Evolutionary conservation across 2,113 vertebrate species (phyloP), one percentile per base, ranked within the genome.

Genomic region (Actinemys pallida): DNA sequence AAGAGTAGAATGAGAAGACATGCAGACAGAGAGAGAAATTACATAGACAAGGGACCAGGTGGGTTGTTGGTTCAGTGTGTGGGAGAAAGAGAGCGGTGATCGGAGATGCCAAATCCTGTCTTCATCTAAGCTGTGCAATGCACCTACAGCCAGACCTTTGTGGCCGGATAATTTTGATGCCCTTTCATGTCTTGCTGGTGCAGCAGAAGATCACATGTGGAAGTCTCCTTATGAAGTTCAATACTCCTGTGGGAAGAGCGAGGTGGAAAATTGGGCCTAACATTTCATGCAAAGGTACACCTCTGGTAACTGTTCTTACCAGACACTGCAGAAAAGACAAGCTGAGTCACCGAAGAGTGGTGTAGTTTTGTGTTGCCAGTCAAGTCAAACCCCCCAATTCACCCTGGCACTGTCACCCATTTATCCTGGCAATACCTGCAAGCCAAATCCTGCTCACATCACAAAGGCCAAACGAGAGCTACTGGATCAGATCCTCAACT

Each of bases 191-290:
- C 56, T 89, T 81, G 47, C 10, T 90, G 89, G 84, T 88, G 13
- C 88, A 42, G 42, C 2, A 72, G 78, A 81, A 93, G 87, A 86
- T 8, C 39, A 81, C 45, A 54, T 4, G 35, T 54, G 53, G 31
- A 86, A 83, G 25, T 13, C 81, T 79, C n/a, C 81, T 69, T 45
- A 90, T 84, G 83, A 95, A 86, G 62, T 27, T 47, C 92, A 57
- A n/a, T 62, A 42, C 11, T 87, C 78, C 72, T 27, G 52, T 22
- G 14, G 79, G 76, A 90, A 94, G n/a, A 31, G 54, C 57, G 50
- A 90, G 87, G 81, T 94, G 89, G 84, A 93, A 92, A 54, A 65
- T 92, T 57, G 54, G 91, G 86, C 83, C 19, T 92, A 91, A 79
- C 24, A 91, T 52, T 88, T 92, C 0, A 0, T 79, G 81, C 57